Conservation (phyloP, 1,140 invertebrate species). For the Ceratosolen fusciceps region DNA sequence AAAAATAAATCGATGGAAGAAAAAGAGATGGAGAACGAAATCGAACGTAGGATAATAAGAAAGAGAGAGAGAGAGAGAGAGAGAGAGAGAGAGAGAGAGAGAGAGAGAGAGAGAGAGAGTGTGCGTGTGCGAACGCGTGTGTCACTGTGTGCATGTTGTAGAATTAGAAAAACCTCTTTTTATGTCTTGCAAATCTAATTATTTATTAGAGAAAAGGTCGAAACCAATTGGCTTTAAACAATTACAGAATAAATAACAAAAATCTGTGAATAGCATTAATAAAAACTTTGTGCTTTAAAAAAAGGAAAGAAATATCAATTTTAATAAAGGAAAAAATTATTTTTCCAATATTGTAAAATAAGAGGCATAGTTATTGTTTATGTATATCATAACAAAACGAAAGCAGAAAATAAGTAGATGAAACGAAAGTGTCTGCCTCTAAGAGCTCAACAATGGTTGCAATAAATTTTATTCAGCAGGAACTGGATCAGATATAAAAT, state of each 20-base stretch:
- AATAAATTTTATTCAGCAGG: constrained; percentile 4
- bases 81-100: not conserved
- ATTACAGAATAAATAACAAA: not conserved
- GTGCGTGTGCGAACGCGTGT: no score
- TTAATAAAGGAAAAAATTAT: not conserved
- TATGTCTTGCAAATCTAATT: not conserved
- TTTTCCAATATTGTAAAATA: not conserved
- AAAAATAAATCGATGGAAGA: no score
- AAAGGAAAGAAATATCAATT: not conserved
- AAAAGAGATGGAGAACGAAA: no score
- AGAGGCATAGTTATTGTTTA: not conserved
- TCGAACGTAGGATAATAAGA: no score
- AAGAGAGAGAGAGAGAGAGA: no score
- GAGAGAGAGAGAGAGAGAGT: not conserved
- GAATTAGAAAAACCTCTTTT: not conserved
- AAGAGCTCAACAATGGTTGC: not conserved
- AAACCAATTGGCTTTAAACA: not conserved
- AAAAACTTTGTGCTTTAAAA: not conserved
- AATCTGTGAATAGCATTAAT: not conserved
- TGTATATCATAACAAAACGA: no score
- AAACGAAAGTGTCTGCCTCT: not conserved
- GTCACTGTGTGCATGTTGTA: not conserved
- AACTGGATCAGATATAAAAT: not conserved
- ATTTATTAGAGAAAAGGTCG: not conserved
- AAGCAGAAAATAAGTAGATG: no score